Evolutionary conservation across 2,888 invertebrate species (phyloP).

Genomic region (Gandaritis pyraliata): DNA sequence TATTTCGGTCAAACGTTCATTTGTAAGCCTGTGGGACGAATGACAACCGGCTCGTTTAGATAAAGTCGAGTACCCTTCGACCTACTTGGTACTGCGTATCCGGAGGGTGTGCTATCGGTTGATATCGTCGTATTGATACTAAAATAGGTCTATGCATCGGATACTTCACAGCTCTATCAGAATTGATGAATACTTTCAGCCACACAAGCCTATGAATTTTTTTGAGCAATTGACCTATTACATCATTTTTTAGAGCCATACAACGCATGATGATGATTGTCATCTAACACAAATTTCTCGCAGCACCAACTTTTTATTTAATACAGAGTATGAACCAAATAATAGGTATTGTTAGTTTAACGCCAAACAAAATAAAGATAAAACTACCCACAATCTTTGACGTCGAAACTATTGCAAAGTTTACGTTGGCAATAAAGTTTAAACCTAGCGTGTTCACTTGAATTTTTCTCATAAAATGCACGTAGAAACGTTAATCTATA

Average conservation of each 20-base stretch:
- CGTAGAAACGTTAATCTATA: constrained; percentile 49
- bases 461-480: constrained; percentile 49
- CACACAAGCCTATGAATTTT: constrained; percentile 5
- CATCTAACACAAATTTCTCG: background rate
- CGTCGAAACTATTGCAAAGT: constrained; percentile 40
- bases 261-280: constrained; percentile 4
- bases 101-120: constrained; percentile 62
- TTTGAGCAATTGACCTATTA: background rate
- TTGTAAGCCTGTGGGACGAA: constrained; percentile 49
- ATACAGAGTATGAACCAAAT: background rate
- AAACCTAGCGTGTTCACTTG: constrained; percentile 44
- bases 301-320: too few species aligned
- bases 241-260: constrained; percentile 14
- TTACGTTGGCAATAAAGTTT: constrained; percentile 44
- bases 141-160: constrained; percentile 5
- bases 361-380: constrained; percentile 31
- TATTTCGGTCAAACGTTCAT: constrained; percentile 57
- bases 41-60: constrained; percentile 44
- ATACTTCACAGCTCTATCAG: background rate
- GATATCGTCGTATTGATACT: constrained; percentile 12
- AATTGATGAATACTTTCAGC: constrained; percentile 1
- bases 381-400: constrained; percentile 28
- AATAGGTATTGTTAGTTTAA: background rate
- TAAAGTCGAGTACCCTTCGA: constrained; percentile 39
- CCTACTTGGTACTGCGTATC: constrained; percentile 74